Evolutionary conservation across 2,888 invertebrate species (phyloP).

Genomic region (Xanthia togata): DNA sequence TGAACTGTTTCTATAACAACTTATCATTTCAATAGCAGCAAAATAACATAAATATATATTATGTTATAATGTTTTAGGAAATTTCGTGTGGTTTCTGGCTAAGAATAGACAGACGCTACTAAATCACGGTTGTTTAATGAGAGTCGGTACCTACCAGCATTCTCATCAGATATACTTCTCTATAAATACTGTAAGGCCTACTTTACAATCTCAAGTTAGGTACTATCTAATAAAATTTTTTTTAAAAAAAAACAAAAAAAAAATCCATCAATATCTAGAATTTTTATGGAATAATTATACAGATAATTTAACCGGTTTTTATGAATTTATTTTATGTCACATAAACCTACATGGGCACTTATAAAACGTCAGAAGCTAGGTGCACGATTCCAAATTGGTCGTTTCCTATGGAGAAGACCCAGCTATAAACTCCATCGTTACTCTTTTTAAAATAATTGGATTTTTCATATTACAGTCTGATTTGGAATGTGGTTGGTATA

Average conservation of each 20-base stretch:
- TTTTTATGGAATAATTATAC: not conserved
- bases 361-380: not conserved
- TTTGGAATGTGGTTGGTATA: not conserved
- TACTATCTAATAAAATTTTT: too few relatives aligned
- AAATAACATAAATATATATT: not conserved
- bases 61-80: not conserved
- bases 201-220: not conserved
- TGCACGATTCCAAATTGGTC: not conserved
- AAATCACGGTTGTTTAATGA: not conserved
- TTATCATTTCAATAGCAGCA: not conserved
- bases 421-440: too few relatives aligned
- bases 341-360: not conserved
- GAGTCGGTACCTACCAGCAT: not conserved
- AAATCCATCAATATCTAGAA: too few relatives aligned
- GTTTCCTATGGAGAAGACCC: not conserved
- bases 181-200: not conserved
- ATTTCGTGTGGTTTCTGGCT: not conserved
- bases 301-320: not conserved
- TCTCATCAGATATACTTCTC: not conserved
- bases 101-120: not conserved
- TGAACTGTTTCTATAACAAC: not conserved
- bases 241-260: too few relatives aligned
- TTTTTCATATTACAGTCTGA: not conserved
- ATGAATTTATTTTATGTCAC: not conserved
- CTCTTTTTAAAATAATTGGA: too few relatives aligned